Percentiles rank a stretch among this genome's conserved stretches.
Conservation (phyloP, 2,113 vertebrate genomes). For the Odontesthes bonariensis region DNA sequence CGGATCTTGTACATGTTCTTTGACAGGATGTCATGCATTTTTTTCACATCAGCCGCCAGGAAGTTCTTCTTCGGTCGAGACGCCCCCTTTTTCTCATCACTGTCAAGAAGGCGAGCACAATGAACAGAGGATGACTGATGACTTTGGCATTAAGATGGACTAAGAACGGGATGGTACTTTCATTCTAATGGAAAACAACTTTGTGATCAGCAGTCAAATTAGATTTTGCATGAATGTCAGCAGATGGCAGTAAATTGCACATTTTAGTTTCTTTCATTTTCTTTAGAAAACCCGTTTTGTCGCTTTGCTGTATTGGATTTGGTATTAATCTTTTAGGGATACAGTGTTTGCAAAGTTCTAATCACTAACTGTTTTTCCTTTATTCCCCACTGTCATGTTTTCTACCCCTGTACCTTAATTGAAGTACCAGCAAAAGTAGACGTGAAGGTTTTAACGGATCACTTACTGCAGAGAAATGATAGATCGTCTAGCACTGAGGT, state of each 20-base stretch:
- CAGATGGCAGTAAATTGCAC: too few relatives aligned
- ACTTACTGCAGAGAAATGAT: constrained; percentile 81
- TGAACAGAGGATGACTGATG: background rate
- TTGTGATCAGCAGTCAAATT: constrained; percentile 34
- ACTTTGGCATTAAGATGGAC: background rate
- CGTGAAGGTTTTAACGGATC: too few relatives aligned
- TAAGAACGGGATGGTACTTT: background rate
- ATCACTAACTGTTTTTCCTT: background rate
- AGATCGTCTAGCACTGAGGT: constrained; percentile 79
- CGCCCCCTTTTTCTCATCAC: constrained; percentile 80
- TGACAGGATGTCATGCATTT: constrained; percentile 90
- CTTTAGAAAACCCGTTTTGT: background rate
- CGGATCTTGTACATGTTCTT: constrained; percentile 96
- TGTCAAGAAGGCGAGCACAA: constrained; percentile 20
- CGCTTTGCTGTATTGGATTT: background rate
- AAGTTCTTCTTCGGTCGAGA: constrained; percentile 84
- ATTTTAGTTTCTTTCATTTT: background rate
- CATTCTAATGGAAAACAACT: constrained; percentile 22
- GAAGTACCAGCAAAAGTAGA: background rate
- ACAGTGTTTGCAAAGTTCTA: background rate
- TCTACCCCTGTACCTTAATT: background rate
- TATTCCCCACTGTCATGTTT: background rate
- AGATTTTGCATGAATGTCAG: constrained; percentile 22
- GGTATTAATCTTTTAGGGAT: too few relatives aligned
- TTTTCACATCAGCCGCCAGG: constrained; percentile 86